Conservation (phyloP, 2,113 vertebrate species). For the Serinus canaria region DNA sequence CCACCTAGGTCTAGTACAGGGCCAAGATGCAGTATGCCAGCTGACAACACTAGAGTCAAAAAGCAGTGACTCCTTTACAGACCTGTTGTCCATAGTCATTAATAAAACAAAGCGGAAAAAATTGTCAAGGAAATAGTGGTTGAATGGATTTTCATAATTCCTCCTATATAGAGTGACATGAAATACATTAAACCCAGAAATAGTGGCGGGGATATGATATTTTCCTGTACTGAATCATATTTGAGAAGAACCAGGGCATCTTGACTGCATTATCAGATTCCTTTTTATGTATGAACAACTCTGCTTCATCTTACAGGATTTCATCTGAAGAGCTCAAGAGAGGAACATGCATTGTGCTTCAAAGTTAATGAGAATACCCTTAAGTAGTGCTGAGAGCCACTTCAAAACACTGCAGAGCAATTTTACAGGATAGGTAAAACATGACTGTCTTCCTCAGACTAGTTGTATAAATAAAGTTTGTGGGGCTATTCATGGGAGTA, state of each 20-base stretch:
- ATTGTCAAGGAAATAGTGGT: slow-evolving; percentile 26
- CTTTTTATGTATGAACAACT: slow-evolving; percentile 2
- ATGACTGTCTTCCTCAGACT: neutral
- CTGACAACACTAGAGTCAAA: neutral
- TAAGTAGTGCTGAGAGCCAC: slow-evolving; percentile 22
- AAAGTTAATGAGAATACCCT: neutral
- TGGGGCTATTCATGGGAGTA: neutral
- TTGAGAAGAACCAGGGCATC: slow-evolving; percentile 38
- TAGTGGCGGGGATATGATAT: neutral
- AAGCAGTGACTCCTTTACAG: slow-evolving; percentile 31
- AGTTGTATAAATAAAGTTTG: neutral
- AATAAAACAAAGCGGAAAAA: slow-evolving; percentile 37
- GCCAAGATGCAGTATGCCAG: neutral
- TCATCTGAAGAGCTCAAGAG: slow-evolving; percentile 36
- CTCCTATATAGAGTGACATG: neutral
- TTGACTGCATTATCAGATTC: slow-evolving; percentile 10
- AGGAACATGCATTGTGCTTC: neutral
- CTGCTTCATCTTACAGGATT: neutral
- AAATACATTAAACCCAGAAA: slow-evolving; percentile 49
- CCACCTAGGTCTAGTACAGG: neutral
- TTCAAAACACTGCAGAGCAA: slow-evolving; percentile 21
- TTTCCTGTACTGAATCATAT: slow-evolving; percentile 23
- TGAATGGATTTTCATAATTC: slow-evolving; percentile 50
- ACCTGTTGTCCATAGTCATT: slow-evolving; percentile 8
- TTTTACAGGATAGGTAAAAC: slow-evolving; percentile 24